Percentiles rank a stretch among this genome's conserved stretches.
Evolutionary conservation across 1,140 invertebrate species (phyloP).

Genomic region (Lepidurus apus): DNA sequence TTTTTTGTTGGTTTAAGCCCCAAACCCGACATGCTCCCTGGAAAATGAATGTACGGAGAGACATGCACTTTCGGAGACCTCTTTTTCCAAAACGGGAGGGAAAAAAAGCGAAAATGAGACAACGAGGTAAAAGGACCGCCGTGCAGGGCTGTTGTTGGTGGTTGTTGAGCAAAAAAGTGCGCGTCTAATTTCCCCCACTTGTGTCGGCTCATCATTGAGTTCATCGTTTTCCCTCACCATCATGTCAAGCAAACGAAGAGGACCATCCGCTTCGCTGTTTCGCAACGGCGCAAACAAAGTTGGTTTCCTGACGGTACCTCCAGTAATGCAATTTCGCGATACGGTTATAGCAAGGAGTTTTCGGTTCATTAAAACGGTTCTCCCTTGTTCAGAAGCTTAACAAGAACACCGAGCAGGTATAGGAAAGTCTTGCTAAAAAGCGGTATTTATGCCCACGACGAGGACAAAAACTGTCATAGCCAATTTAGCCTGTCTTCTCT

Average conservation of each 20-base stretch:
- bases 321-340: constrained; percentile 3
- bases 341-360: neutral
- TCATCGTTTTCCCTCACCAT: constrained; percentile 14
- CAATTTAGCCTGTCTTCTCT: neutral
- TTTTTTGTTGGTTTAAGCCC: constrained; percentile 2
- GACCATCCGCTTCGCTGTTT: neutral
- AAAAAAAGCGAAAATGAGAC: constrained; percentile 15
- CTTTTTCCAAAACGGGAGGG: neutral
- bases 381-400: neutral
- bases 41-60: neutral
- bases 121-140: constrained; percentile 13
- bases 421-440: neutral
- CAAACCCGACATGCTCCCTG: neutral
- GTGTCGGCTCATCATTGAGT: constrained; percentile 16
- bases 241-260: constrained; percentile 11
- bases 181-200: constrained; percentile 15
- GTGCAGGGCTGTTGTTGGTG: constrained; percentile 20
- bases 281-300: constrained; percentile 14
- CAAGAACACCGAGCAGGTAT: neutral
- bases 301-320: neutral
- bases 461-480: neutral
- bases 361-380: constrained; percentile 5
- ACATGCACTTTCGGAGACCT: neutral
- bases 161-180: neutral
- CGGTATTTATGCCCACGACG: neutral